Evolutionary conservation across 2,113 vertebrate species (phyloP).

Genomic region (Erpornis zantholeuca): DNA sequence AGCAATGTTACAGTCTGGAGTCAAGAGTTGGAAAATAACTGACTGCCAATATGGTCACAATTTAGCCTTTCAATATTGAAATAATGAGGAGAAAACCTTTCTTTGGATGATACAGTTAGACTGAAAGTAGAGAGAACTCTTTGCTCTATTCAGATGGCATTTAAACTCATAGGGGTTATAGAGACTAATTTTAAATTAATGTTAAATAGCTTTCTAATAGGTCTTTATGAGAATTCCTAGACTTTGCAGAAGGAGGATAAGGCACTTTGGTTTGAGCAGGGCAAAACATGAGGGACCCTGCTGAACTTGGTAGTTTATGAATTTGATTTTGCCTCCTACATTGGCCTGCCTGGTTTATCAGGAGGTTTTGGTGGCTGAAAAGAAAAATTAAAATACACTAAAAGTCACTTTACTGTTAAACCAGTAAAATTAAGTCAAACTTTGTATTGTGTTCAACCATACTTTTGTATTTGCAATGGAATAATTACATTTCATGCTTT

Average conservation of each 20-base stretch:
- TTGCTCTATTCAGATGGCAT: neutral
- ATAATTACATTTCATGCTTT: neutral
- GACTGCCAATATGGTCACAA: neutral
- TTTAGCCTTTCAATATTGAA: neutral
- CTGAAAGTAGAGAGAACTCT: neutral
- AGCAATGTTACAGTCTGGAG: neutral
- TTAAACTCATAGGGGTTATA: neutral
- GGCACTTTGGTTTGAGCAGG: neutral
- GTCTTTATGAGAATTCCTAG: neutral
- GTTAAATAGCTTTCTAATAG: neutral
- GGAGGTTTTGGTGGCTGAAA: neutral
- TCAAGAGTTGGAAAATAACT: neutral
- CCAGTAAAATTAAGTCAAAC: neutral
- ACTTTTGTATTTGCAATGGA: neutral
- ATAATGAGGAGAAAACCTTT: neutral
- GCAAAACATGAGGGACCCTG: neutral
- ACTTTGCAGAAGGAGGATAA: neutral
- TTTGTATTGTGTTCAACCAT: neutral
- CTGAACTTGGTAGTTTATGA: neutral
- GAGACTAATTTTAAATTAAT: neutral
- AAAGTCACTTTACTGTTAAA: neutral
- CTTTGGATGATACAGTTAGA: neutral
- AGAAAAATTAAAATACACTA: neutral
- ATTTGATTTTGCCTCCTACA: neutral
- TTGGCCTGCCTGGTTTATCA: neutral